Conservation (phyloP, 2,888 invertebrate genomes). For the Ametastegia equiseti region DNA sequence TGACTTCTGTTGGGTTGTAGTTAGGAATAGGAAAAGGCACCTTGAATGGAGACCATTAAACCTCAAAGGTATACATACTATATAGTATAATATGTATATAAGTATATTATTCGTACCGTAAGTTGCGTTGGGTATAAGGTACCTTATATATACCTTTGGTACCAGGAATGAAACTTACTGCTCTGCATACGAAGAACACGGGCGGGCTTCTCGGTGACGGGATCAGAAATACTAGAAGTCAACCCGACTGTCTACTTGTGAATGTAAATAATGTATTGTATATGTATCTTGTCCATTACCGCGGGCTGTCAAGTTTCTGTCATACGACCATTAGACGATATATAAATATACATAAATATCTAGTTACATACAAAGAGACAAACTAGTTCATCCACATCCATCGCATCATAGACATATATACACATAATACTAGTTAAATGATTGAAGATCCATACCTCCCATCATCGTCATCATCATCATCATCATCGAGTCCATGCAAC, state of each 20-base stretch:
- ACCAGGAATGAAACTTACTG: slow-evolving; percentile 38
- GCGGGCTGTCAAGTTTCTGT: slow-evolving; percentile 42
- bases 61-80: slow-evolving; percentile 8
- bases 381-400: background rate
- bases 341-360: slow-evolving; percentile 9
- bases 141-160: slow-evolving; percentile 1
- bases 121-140: too few relatives aligned
- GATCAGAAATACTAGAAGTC: slow-evolving; percentile 45
- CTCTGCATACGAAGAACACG: slow-evolving; percentile 35
- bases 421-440: background rate
- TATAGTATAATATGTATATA: too few relatives aligned
- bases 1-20: background rate
- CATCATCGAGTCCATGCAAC: too few relatives aligned
- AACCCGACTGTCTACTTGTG: slow-evolving; percentile 39
- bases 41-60: slow-evolving; percentile 68
- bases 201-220: slow-evolving; percentile 37
- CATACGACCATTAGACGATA: slow-evolving; percentile 39
- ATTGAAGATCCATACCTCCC: background rate
- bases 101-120: slow-evolving; percentile 21
- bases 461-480: too few relatives aligned
- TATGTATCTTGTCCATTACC: slow-evolving; percentile 42
- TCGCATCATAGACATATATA: background rate
- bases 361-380: slow-evolving; percentile 15
- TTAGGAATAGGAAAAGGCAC: slow-evolving; percentile 36
- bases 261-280: slow-evolving; percentile 43